Percentiles rank a stretch among this genome's conserved stretches.
phyloP scores from a whole-genome alignment of 2,888 invertebrate species.

The Harpalus rufipes region DNA sequence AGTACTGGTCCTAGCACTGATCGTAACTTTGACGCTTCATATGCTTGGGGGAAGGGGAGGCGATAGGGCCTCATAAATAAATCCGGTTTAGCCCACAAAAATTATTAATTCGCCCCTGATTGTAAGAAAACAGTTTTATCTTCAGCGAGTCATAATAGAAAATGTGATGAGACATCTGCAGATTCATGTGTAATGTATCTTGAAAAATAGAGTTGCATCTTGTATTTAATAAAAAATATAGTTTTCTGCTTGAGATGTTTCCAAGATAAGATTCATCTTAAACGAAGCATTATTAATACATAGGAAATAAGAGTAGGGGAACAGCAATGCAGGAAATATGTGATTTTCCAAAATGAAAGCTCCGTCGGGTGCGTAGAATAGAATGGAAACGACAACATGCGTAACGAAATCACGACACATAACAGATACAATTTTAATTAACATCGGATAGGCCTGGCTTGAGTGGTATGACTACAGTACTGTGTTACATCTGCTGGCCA shows the following conservation, averaged over 20 bases:
- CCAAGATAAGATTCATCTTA: constrained; percentile 22
- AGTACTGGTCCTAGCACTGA: too few species aligned
- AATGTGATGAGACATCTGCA: background rate
- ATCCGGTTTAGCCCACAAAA: too few species aligned
- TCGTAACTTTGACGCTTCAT: too few species aligned
- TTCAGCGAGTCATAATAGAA: background rate
- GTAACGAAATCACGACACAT: constrained; percentile 59
- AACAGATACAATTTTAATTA: constrained; percentile 65
- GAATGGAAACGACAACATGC: constrained; percentile 56
- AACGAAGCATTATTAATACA: constrained; percentile 44
- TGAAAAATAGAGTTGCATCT: constrained; percentile 6
- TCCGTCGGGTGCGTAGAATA: background rate
- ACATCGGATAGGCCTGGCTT: constrained; percentile 60
- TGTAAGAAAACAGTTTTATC: background rate
- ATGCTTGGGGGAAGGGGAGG: too few species aligned
- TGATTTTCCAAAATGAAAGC: constrained; percentile 43
- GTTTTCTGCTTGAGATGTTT: constrained; percentile 41
- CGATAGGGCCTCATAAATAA: too few species aligned
- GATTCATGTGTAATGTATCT: constrained; percentile 17
- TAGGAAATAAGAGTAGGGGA: constrained; percentile 5
- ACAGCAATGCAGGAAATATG: constrained; percentile 19
- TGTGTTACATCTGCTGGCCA: constrained; percentile 58
- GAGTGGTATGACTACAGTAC: constrained; percentile 38
- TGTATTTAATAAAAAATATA: constrained; percentile 48
- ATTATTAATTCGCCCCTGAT: too few species aligned